These are phyloP conservation scores for Calephelis virginiensis DNA, from an alignment of 1,140 invertebrate species.

Conservation along the genomic window DNA sequence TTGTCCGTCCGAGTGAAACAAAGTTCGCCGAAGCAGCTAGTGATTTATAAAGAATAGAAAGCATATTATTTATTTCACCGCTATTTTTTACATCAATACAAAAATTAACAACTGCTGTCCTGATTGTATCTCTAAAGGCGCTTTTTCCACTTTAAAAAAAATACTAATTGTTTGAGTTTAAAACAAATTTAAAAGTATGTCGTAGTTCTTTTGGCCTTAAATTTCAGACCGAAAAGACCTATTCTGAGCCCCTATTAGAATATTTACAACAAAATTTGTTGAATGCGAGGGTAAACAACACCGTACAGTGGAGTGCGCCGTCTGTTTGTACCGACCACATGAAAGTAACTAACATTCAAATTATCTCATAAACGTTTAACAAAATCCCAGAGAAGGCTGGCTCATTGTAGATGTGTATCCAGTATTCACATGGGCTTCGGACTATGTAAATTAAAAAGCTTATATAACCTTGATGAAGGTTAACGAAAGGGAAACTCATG, in stretches of 20 bases:
- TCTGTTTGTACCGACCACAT: constrained; percentile 9
- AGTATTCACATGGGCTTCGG: constrained; percentile 10
- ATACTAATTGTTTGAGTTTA: no score
- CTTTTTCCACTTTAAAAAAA: no score
- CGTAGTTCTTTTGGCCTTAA: no score
- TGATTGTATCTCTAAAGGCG: no score
- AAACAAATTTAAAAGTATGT: no score
- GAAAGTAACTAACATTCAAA: constrained; percentile 16
- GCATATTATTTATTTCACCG: no score
- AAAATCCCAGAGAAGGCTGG: background rate
- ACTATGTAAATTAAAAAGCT: constrained; percentile 8
- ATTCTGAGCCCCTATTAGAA: constrained; percentile 3
- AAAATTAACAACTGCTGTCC: no score
- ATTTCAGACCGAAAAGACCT: no score
- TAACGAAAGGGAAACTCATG: constrained; percentile 6
- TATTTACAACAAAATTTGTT: constrained; percentile 13
- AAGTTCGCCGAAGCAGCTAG: no score
- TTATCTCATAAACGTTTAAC: constrained; percentile 18
- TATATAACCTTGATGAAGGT: background rate
- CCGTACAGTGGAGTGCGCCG: background rate
- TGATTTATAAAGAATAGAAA: no score
- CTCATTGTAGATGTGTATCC: background rate
- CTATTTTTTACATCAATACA: no score
- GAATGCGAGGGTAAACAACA: background rate
- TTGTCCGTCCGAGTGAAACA: no score